Base-by-base conservation (phyloP, 2,888 invertebrate species). In the Eucera pruinosa region DNA sequence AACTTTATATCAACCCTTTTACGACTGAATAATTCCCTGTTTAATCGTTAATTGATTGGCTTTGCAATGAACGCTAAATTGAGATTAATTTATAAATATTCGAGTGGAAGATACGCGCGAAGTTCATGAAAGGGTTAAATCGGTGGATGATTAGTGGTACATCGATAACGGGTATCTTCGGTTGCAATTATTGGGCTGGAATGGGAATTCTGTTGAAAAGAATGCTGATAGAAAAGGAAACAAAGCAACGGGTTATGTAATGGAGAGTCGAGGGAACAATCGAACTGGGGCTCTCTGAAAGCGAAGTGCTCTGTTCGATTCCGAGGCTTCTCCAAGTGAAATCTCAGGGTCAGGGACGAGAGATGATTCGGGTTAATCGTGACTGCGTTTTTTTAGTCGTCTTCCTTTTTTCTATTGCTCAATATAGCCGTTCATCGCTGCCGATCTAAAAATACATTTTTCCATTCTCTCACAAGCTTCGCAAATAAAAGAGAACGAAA, bases 301-400 rank as follows among this genome's bases (percentile, higher is more conserved):
- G 18, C 27, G 13, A 6, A 13, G 45, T 9, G 54, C 11, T 9
- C 9, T 11, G 47, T 7, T 55, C 20, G 43, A 61, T 54, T 54
- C 15, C 23, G 43, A 36, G 60, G n/a, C 20, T 2, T 15, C 9
- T 6, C 3, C 13, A 27, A 57, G 66, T 25, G 58, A 70, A 65
- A 78, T 52, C 55, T 30, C 65, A 43, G 30, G 60, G 57, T 70
- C 81, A 68, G 45, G 65, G 67, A 18, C 27, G 33, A 11, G 33
- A 11, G 25, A 62, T 23, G 30, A 71, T 81, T 68, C 30, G 27
- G 41, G 60, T 68, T 76, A 70, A 62, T 64, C 58, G 13, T 25
- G 30, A 50, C 9, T n/a, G 41, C n/a, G n/a, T 69, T 65, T 39
- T 23, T 39, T 48, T 39, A 55, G 15, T 20, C 11, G 27, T 48